A percentile compares a stretch with the other conserved stretches of the same genome.
Evolutionary conservation across 2,888 invertebrate species (phyloP).

Genomic region (Hesperia comma): DNA sequence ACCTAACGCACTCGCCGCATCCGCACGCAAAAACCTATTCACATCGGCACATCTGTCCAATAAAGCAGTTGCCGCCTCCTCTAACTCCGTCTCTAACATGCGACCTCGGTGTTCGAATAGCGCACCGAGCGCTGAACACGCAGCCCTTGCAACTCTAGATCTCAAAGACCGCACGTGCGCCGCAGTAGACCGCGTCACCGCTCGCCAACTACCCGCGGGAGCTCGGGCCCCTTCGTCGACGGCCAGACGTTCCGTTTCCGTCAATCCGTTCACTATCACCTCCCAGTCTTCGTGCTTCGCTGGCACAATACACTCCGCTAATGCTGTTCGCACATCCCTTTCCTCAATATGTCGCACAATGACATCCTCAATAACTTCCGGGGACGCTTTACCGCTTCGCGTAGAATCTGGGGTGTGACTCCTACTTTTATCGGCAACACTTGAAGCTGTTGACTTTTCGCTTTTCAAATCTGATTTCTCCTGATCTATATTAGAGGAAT

Average conservation of each 20-base stretch:
- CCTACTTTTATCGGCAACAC: constrained; percentile 50
- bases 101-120: constrained; percentile 88
- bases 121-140: constrained; percentile 92
- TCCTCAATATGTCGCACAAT: constrained; percentile 50
- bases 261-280: constrained; percentile 88
- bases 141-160: constrained; percentile 95
- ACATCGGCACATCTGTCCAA: constrained; percentile 96
- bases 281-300: constrained; percentile 92
- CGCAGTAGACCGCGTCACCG: constrained; percentile 88
- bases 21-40: constrained; percentile 95
- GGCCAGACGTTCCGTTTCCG: constrained; percentile 87
- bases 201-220: constrained; percentile 86
- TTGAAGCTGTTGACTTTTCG: constrained; percentile 49
- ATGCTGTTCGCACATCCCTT: constrained; percentile 70
- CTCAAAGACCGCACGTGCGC: constrained; percentile 94
- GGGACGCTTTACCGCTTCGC: constrained; percentile 57
- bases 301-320: constrained; percentile 70
- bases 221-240: constrained; percentile 87
- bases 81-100: constrained; percentile 89
- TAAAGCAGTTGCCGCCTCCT: constrained; percentile 91
- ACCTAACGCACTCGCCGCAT: constrained; percentile 92
- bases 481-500: constrained; percentile 20
- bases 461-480: constrained; percentile 45
- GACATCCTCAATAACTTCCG: constrained; percentile 53
- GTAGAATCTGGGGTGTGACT: constrained; percentile 53